A percentile compares a stretch with the other conserved stretches of the same genome.
Evolutionary conservation across 2,113 vertebrate species (phyloP).

Genomic region (Dipodomys spectabilis): DNA sequence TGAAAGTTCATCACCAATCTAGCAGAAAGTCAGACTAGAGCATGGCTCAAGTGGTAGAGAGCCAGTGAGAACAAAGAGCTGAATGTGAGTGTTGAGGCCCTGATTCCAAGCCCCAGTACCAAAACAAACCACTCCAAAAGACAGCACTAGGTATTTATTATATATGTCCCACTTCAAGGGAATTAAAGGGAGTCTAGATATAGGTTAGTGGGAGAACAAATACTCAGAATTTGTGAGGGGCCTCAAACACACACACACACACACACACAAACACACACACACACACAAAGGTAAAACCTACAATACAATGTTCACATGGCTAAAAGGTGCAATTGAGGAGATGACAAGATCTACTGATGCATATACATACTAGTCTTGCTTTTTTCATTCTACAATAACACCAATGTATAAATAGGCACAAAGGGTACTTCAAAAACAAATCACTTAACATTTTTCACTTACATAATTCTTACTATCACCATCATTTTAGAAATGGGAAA

Average conservation of each 20-base stretch:
- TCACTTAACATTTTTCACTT: not conserved
- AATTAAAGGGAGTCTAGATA: no score
- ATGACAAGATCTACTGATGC: not conserved
- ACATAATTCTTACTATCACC: not conserved
- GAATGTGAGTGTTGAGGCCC: no score
- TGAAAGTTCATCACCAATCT: no score
- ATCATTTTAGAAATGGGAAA: not conserved
- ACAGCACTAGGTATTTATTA: not conserved
- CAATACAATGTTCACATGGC: not conserved
- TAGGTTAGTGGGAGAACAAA: not conserved
- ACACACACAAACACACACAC: no score
- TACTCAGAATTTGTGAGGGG: no score
- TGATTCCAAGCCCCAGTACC: no score
- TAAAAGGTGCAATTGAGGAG: not conserved
- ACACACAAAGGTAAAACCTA: not conserved
- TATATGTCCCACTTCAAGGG: not conserved
- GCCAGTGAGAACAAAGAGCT: no score
- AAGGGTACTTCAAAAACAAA: no score
- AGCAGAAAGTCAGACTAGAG: no score
- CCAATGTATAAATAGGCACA: not conserved
- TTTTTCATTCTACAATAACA: not conserved
- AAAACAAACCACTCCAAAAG: no score
- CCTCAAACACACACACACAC: no score
- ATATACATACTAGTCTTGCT: not conserved
- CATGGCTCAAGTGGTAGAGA: no score